Evolutionary conservation across 2,113 vertebrate genomes (phyloP), one percentile per base, ranked within the genome.

Genomic region (Proterorhinus semilunaris): DNA sequence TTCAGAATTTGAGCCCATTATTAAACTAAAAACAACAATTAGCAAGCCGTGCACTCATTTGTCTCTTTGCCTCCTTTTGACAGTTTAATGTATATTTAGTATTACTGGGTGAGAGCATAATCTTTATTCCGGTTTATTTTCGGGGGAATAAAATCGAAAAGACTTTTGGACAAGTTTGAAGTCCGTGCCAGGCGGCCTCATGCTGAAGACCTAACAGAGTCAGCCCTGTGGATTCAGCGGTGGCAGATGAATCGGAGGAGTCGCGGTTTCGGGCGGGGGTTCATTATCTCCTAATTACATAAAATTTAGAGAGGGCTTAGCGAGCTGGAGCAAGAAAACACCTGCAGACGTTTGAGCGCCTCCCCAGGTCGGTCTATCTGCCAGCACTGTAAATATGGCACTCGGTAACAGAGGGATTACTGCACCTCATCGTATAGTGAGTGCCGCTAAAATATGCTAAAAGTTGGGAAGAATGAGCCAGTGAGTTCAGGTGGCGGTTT

Each of bases 241-340:
- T 65, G 78, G 71, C 68, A 72, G 81, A 86, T 72, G 69, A 89
- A 69, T 81, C 55, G 47, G 74, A 76, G 62, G 79, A 72, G 80
- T 65, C 50, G 70, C 53, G 66, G 45, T 52, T 36, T 45, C 10
- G 58, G 73, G 70, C 0, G 67, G 21, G 53, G 69, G 76, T 82
- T 85, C 78, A 88, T 91, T 89, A 86, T 85, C 86, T 85, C 76
- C 82, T 87, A 91, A 89, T 91, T 90, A 89, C 80, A 74, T 13
- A 27, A 79, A 85, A 85, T 75, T 64, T 70, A 80, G 68, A 50
- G 15, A 64, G 68, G 63, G 77, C 76, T 89, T 83, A 84, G 74
- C 54, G 75, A 76, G 86, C 61, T 66, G 27, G 52, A 76, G 79
- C 78, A 70, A 71, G 68, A 89, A 84, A 83, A 87, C 83, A 86